Base-by-base conservation (phyloP, 2,888 invertebrate species). In the Rhagonycha lutea region DNA sequence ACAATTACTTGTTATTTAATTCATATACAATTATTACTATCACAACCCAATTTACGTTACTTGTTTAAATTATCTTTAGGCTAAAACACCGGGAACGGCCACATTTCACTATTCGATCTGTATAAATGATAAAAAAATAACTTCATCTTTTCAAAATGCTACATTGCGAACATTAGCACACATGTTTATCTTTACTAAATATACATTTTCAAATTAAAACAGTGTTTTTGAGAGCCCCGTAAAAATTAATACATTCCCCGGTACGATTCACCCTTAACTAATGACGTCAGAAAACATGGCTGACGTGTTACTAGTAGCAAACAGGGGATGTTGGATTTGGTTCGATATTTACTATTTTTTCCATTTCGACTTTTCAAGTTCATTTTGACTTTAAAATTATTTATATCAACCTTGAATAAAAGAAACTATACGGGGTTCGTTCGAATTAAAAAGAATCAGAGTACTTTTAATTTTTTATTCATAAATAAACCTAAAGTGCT, bases 241-340 rank as follows among this genome's bases (percentile, higher is more conserved):
- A 24, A 65, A 65, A 65, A 65, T 9, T 8, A 24, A 65, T 65
- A 65, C 63, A 65, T 65, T 65, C 63, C 63, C n/a, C 23, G n/a
- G 23, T 24, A 65, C 63, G 26, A 65, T 23, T 65, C 26, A 65
- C 63, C 63, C 63, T 65, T 26, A 65, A 65, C 63, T 65, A 24
- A 26, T 65, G 63, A 65, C 63, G 63, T 65, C 63, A 65, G 63
- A 65, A 47, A 65, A 26, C 63, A 65, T 65, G 63, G 63, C 63
- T 11, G 63, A 65, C 26, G n/a, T 65, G 63, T 24, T 24, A n/a
- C 24, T 62, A 24, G 62, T 62, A n/a, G 63, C 26, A 65, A 26
- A 24, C 63, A 24, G 26, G 63, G 63, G 63, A 14, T 65, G 63
- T 65, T 24, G 26, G 10, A 65, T 65, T 65, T 26, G n/a, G 63